Conservation (phyloP, 2,113 vertebrate genomes). For the Rhinolophus ferrumequinum region DNA sequence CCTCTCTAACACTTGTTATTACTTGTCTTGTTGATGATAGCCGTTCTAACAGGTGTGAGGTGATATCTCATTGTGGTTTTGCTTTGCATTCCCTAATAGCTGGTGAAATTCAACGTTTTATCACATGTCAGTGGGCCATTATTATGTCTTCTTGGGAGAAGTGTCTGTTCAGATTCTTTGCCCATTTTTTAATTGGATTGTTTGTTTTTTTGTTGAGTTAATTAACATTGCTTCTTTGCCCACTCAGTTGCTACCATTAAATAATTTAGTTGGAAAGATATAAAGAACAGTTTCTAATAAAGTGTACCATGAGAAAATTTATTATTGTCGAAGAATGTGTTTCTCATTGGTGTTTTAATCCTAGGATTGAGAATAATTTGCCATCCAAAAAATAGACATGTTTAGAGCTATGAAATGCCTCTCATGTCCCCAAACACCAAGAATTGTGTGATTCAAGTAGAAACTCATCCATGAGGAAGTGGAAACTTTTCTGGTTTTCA, state of each 20-base stretch:
- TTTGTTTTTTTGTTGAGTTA: no score
- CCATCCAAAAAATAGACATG: background rate
- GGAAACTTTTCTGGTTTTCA: background rate
- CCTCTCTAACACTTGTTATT: no score
- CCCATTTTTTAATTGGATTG: no score
- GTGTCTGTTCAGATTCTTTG: no score
- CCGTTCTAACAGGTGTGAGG: no score
- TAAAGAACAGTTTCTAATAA: background rate
- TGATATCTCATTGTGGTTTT: no score
- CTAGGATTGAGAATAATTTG: background rate
- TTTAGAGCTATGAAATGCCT: background rate
- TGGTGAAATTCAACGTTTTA: no score
- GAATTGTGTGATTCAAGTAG: background rate
- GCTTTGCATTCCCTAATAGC: no score
- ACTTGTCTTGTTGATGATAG: no score
- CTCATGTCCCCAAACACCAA: background rate
- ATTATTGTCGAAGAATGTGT: background rate
- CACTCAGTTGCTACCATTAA: background rate
- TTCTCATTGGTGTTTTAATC: background rate
- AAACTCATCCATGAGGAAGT: background rate
- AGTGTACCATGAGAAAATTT: background rate
- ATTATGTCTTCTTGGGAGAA: no score
- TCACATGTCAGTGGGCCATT: no score
- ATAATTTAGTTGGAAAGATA: background rate
- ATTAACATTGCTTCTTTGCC: background rate